Evolutionary conservation across 2,888 invertebrate genomes (phyloP).

Genomic region (Gibbula magus): DNA sequence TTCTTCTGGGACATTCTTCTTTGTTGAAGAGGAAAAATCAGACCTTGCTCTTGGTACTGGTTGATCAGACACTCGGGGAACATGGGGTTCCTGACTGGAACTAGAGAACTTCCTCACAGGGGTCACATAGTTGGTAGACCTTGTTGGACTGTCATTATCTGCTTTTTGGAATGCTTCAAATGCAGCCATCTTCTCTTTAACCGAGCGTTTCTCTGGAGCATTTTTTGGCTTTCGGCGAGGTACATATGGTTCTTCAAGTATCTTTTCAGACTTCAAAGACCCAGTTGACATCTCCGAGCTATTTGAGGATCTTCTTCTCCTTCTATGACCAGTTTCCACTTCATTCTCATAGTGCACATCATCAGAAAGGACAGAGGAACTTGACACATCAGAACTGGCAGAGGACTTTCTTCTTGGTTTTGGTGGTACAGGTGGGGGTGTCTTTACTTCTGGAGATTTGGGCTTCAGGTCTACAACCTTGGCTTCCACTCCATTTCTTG

Average conservation of each 20-base stretch:
- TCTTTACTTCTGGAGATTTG: constrained; percentile 23
- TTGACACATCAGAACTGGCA: constrained; percentile 25
- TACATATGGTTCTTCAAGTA: background rate
- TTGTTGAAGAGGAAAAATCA: constrained; percentile 10
- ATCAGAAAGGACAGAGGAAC: constrained; percentile 23
- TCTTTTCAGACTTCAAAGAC: constrained; percentile 14
- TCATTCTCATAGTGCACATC: constrained; percentile 13
- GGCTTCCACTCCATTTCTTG: background rate
- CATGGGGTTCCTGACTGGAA: background rate
- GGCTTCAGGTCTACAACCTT: background rate
- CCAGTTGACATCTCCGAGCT: constrained; percentile 25
- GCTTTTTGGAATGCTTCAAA: constrained; percentile 17
- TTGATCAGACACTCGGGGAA: background rate
- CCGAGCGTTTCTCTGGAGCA: constrained; percentile 15
- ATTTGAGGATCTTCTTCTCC: constrained; percentile 7
- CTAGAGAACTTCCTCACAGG: background rate
- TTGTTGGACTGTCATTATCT: background rate
- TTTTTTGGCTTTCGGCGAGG: background rate
- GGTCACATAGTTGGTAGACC: background rate
- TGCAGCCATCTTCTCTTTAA: constrained; percentile 18
- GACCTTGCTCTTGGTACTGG: background rate
- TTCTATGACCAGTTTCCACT: constrained; percentile 9
- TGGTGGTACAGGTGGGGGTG: constrained; percentile 56
- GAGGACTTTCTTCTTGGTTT: constrained; percentile 46
- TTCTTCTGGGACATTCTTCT: constrained; percentile 8